Conservation (phyloP, 2,113 vertebrate genomes). For the Gallinago jamesoni region DNA sequence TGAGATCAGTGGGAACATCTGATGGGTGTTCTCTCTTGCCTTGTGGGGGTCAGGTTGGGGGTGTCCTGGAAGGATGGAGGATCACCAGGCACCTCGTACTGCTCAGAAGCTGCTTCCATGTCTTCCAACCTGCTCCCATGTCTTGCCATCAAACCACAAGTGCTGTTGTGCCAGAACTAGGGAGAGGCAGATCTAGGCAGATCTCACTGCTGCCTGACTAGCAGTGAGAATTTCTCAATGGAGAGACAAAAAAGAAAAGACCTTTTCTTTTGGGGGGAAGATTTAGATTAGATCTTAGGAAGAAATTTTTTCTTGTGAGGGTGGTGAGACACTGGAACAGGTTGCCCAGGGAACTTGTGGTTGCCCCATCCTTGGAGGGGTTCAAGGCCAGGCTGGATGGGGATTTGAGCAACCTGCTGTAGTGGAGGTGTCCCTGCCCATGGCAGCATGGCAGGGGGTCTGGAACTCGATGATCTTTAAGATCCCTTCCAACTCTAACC, state of each 20-base stretch:
- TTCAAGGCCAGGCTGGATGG: too few relatives aligned
- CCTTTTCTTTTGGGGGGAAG: neutral
- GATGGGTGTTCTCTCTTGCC: neutral
- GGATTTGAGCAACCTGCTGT: too few relatives aligned
- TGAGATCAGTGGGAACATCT: fast-evolving
- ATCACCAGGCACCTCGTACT: neutral
- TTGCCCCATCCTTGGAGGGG: too few relatives aligned
- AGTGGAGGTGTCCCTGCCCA: too few relatives aligned
- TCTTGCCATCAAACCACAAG: fast-evolving
- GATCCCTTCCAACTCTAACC: too few relatives aligned
- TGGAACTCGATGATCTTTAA: too few relatives aligned
- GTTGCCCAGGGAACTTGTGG: too few relatives aligned
- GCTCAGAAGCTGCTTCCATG: neutral
- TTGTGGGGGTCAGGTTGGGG: fast-evolving
- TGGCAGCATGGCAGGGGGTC: too few relatives aligned
- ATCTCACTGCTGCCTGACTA: neutral
- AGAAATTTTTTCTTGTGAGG: too few relatives aligned
- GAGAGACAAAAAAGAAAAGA: neutral
- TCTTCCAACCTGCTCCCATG: neutral
- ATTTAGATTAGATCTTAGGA: too few relatives aligned
- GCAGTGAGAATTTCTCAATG: neutral
- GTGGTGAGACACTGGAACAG: too few relatives aligned
- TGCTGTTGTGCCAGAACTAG: neutral
- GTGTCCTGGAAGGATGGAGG: neutral
- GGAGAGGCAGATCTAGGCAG: neutral